phyloP scores from a whole-genome alignment of 2,888 invertebrate species.

The Thumatha senex region DNA sequence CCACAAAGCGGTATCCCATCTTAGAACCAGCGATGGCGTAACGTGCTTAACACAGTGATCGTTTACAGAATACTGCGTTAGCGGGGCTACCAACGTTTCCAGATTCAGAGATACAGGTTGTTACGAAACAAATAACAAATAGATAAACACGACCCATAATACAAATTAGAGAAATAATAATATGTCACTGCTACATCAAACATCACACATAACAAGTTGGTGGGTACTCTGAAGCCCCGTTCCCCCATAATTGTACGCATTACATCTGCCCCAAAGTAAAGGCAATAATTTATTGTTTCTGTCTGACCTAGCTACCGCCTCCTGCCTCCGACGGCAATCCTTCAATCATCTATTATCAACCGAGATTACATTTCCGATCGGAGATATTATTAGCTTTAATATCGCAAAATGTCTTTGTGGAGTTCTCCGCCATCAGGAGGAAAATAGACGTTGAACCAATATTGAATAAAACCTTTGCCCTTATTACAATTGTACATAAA shows the following conservation, averaged over 20 bases:
- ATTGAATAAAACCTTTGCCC: not conserved
- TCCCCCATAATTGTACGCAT: constrained; percentile 8
- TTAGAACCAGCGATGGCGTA: too few species aligned
- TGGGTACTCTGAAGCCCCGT: constrained; percentile 4
- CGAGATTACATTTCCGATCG: constrained; percentile 36
- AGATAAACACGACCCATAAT: too few species aligned
- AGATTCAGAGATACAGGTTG: too few species aligned
- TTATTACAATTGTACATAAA: not conserved
- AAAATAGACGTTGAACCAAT: not conserved
- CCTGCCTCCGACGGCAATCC: constrained; percentile 19
- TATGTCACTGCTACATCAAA: constrained; percentile 1
- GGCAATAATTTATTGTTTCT: constrained; percentile 34
- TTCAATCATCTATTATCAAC: constrained; percentile 38
- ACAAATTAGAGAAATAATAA: too few species aligned
- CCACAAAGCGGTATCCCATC: too few species aligned
- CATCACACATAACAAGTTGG: not conserved
- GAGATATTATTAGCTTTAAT: constrained; percentile 23
- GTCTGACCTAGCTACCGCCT: constrained; percentile 5
- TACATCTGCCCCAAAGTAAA: constrained; percentile 10
- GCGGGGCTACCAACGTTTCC: too few species aligned
- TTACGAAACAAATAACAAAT: too few species aligned
- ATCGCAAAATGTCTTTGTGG: constrained; percentile 10
- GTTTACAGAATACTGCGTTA: too few species aligned
- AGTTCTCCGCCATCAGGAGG: constrained; percentile 2
- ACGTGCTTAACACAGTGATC: too few species aligned